Evolutionary conservation across 2,113 vertebrate species (phyloP), one percentile per base, ranked within the genome.

Genomic region (Pangasianodon gigas): DNA sequence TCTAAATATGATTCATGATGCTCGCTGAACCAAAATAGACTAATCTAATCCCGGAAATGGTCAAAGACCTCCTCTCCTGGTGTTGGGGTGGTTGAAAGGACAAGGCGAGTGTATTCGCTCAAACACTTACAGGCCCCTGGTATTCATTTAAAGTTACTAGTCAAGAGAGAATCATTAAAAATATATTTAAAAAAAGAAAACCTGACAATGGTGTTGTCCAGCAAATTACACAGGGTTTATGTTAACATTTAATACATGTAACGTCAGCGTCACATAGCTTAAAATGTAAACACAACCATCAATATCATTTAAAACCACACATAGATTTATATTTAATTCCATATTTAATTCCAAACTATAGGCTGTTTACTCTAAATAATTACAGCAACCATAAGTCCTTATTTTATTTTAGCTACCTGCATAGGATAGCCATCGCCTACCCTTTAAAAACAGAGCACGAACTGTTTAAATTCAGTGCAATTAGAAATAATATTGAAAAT

Each of bases 111-210:
- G 91, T 88, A 88, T 93, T 90, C 32, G 89, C 87, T 91, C 90
- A 93, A 89, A 90, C 92, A 90, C 90, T 84, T 90, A 88, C 74
- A 93, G 86, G 90, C 93, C 94, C 93, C 93, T 95, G 94, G 92
- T 89, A 92, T 93, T 94, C 88, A 91, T 94, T 93, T 90, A 89
- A 90, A 89, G 48, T 89, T 81, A 86, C 85, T 85, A 80, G 56
- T 77, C 75, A 80, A 75, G 60, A 86, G 80, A 90, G 84, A 48
- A 84, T 95, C 88, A 93, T 95, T 37, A 37, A 92, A 93, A 93
- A 91, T 58, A 88, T 89, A 24, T 37, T 24, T 2, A 26, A 26
- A 26, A 9, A 92, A 88, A 52, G 65, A 85, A 84, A 54, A 77
- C 21, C 19, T 37, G 16, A n/a, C 10, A 14, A 26, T 8, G 13